These are phyloP conservation scores for Chymomyza procnemis DNA, from an alignment of 2,888 invertebrate species.

Conservation along the genomic window DNA sequence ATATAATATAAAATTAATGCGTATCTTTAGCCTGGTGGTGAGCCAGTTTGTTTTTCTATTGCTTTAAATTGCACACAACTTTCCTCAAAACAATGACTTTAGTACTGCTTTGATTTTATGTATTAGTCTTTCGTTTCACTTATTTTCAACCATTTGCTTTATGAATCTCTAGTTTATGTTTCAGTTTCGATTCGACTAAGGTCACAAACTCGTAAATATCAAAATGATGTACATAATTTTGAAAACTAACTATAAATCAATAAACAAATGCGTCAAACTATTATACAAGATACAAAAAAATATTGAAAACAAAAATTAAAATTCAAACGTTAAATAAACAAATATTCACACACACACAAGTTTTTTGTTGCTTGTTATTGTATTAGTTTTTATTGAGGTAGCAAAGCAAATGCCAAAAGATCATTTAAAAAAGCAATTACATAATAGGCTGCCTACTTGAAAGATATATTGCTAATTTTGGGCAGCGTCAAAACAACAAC, in stretches of 20 bases:
- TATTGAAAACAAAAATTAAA: background rate
- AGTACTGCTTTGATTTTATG: too few relatives aligned
- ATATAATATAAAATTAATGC: too few relatives aligned
- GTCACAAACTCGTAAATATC: background rate
- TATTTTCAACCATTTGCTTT: background rate
- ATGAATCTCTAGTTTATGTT: background rate
- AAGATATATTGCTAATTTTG: conserved; percentile 55
- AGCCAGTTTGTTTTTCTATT: too few relatives aligned
- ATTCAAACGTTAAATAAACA: background rate
- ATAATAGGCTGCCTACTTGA: conserved; percentile 32
- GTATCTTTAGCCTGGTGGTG: too few relatives aligned
- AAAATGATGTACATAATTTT: background rate
- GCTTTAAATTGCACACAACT: too few relatives aligned
- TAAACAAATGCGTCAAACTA: background rate
- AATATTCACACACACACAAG: background rate
- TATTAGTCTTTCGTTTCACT: too few relatives aligned
- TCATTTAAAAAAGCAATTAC: conserved; percentile 32
- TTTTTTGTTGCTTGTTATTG: background rate
- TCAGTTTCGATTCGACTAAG: background rate
- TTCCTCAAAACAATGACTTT: too few relatives aligned
- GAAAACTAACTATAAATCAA: background rate
- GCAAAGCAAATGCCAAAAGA: conserved; percentile 1
- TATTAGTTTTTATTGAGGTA: background rate
- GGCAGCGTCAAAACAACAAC: conserved; percentile 24
- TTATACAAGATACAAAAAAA: background rate